Conservation (phyloP, 2,797 vertebrate species). For the Gallinago stenura region DNA sequence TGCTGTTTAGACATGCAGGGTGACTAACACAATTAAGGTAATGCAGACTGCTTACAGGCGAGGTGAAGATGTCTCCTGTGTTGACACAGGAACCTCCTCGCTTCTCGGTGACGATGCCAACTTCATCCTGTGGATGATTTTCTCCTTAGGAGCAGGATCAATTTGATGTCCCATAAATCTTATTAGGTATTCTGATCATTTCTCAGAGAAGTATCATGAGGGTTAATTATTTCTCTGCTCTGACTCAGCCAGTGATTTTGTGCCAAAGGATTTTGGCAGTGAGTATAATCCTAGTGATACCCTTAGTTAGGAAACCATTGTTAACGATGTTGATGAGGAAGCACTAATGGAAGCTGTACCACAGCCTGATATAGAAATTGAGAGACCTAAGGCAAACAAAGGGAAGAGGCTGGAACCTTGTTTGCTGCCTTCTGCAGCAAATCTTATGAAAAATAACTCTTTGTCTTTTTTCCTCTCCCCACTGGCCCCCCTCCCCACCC, state of each 20-base stretch:
- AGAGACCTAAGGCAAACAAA: slow-evolving; percentile 54
- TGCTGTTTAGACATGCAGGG: slow-evolving; percentile 22
- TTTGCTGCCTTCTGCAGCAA: slow-evolving; percentile 12
- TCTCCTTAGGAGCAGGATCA: slow-evolving; percentile 11
- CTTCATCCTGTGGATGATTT: background rate
- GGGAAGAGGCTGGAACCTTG: slow-evolving; percentile 25
- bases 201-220: slow-evolving; percentile 69
- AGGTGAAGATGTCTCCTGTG: background rate
- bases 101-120: background rate
- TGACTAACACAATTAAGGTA: background rate
- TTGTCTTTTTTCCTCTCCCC: background rate
- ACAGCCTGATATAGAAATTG: slow-evolving; percentile 38
- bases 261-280: slow-evolving; percentile 79
- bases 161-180: slow-evolving; percentile 11
- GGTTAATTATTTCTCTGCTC: slow-evolving; percentile 77
- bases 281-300: slow-evolving; percentile 65
- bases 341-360: slow-evolving; percentile 50
- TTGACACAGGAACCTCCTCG: background rate
- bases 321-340: slow-evolving; percentile 53
- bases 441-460: slow-evolving; percentile 20
- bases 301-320: slow-evolving; percentile 66
- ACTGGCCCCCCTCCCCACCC: background rate
- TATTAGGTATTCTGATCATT: slow-evolving; percentile 44
- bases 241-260: slow-evolving; percentile 76
- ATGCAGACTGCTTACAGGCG: background rate